Percentiles rank a stretch among this genome's conserved stretches.
phyloP scores from a whole-genome alignment of 2,113 vertebrate species.

The Menura novaehollandiae region DNA sequence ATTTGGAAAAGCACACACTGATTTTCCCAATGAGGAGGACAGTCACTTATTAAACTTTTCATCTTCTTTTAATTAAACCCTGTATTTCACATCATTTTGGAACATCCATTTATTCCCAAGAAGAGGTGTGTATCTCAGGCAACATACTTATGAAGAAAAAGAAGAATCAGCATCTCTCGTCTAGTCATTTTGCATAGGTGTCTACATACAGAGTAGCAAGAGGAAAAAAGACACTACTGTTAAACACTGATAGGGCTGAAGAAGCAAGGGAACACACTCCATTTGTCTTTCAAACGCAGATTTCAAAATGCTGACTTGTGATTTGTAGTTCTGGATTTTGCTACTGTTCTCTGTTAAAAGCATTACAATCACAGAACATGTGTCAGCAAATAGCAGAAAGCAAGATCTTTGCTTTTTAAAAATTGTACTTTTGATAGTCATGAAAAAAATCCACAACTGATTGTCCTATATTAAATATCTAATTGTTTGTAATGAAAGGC shows the following conservation, averaged over 20 bases:
- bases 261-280: not conserved
- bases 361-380: not conserved
- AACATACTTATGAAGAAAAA: not conserved
- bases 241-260: not conserved
- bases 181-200: not conserved
- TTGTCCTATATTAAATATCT: not conserved
- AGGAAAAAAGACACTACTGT: not conserved
- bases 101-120: not conserved
- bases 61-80: not conserved
- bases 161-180: not conserved
- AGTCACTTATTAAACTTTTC: not conserved
- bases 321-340: not conserved
- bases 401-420: not conserved
- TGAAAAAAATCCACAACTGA: not conserved
- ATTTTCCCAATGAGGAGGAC: not conserved
- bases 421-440: not conserved
- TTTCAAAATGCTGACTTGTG: slow-evolving; percentile 6
- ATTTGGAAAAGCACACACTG: not conserved
- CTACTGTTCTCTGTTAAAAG: not conserved
- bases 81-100: not conserved
- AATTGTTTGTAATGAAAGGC: not conserved
- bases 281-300: not conserved
- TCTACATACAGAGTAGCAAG: not conserved
- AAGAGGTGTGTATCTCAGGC: not conserved
- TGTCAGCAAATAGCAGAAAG: not conserved